Evolutionary conservation across 2,888 invertebrate genomes (phyloP), one percentile per base, ranked within the genome.

Genomic region (Agrotis exclamationis): DNA sequence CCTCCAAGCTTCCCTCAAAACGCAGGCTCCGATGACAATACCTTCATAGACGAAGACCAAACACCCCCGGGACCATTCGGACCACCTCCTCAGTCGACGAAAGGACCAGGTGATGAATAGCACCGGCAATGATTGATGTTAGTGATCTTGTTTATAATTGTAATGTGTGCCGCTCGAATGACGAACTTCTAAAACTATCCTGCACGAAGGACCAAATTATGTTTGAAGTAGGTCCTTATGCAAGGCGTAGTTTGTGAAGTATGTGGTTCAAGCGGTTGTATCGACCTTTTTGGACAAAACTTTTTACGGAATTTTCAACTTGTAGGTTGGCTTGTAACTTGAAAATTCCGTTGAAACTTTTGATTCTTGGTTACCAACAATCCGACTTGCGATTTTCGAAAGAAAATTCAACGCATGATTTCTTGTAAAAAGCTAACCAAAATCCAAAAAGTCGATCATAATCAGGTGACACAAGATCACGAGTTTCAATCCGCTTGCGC

Each of bases 61-160:
- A 86, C 88, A 75, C 90, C 88, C 86, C 92, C 90, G 80, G 93
- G 90, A 85, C 88, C 89, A 89, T 93, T 90, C 77, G 93, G 91
- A 85, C 88, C 90, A 60, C 91, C 89, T 68, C 93, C 89, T 66
- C 93, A 93, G 85, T 93, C 95, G 50, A 94, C 94, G 47, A 92
- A 93, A 93, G 95, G 93, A 93, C 91, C 95, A 95, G 95, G 96
- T 96, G 96, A 96, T 93, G 90, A 91, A 94, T 94, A 95, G 90
- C 90, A 92, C 91, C 90, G 92, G 88, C 89, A 90, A 90, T 91
- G 93, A 92, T 93, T 93, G 93, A 91, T 90, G 90, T 90, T 93
- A 91, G 92, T 94, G 94, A 94, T 94, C 93, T 93, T 95, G 93
- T 91, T 89, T 76, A 76, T 82, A 76, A 71, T 69, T 74, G 71